A percentile compares a stretch with the other conserved stretches of the same genome.
These are phyloP conservation scores for Poeciliopsis occidentalis DNA, from an alignment of 2,113 vertebrate species.

Conservation along the genomic window DNA sequence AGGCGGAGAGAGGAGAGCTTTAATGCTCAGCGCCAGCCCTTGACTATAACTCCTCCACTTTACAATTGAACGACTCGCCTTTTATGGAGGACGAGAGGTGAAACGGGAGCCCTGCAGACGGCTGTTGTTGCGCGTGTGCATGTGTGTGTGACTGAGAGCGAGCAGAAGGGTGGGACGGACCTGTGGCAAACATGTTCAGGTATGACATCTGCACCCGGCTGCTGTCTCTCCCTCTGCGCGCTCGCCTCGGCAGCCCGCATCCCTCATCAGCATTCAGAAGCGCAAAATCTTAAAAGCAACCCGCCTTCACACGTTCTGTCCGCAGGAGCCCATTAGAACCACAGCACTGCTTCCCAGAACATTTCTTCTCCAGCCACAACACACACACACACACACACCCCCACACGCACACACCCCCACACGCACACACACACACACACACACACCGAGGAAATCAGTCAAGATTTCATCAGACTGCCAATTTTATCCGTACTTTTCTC, in stretches of 20 bases:
- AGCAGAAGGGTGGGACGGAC: background rate
- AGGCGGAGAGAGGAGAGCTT: conserved; percentile 25
- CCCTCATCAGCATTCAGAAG: conserved; percentile 64
- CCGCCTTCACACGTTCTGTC: conserved; percentile 44
- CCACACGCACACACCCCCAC: background rate
- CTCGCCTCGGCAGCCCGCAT: conserved; percentile 24
- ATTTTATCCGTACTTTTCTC: conserved; percentile 16
- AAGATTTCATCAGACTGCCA: conserved; percentile 17
- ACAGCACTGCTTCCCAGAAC: conserved; percentile 13
- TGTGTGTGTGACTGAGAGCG: background rate
- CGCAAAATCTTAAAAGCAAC: conserved; percentile 30
- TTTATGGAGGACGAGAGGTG: conserved; percentile 54
- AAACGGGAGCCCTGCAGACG: conserved; percentile 21
- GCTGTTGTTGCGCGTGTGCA: background rate
- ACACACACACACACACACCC: background rate
- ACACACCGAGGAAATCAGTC: background rate
- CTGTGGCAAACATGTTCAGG: conserved; percentile 21
- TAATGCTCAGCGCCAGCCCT: conserved; percentile 32
- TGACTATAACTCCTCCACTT: conserved; percentile 59
- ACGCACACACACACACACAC: conserved; percentile 4
- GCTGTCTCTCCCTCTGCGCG: conserved; percentile 28
- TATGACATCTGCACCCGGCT: conserved; percentile 25
- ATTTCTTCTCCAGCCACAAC: conserved; percentile 27
- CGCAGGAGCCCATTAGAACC: conserved; percentile 42
- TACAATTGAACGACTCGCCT: conserved; percentile 41